phyloP scores from a whole-genome alignment of 2,888 invertebrate species.

The Caenorhabditis angaria region DNA sequence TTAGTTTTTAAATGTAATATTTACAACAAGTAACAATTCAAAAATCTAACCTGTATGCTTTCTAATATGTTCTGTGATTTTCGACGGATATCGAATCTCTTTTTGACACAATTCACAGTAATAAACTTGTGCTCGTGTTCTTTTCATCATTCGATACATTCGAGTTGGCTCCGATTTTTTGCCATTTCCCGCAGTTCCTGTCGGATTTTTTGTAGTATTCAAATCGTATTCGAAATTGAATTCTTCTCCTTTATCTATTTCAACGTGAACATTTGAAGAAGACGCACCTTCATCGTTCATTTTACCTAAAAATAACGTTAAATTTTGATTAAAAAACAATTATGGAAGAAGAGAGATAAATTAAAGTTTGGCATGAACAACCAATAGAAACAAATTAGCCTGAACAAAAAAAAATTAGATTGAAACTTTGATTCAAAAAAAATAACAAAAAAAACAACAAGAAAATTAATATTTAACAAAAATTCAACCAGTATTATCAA shows the following conservation, averaged over 20 bases:
- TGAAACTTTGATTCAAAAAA: neutral
- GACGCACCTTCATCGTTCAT: neutral
- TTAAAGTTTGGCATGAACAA: neutral
- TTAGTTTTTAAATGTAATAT: neutral
- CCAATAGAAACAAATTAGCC: neutral
- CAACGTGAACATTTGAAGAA: neutral
- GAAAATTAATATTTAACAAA: constrained; percentile 5
- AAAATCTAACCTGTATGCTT: constrained; percentile 47
- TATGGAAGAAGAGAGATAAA: neutral
- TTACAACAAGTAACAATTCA: neutral
- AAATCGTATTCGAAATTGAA: constrained; percentile 4
- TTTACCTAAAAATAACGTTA: neutral
- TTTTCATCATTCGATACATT: constrained; percentile 42
- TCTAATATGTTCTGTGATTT: constrained; percentile 56
- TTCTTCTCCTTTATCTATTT: neutral
- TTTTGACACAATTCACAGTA: constrained; percentile 53
- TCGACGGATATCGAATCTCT: constrained; percentile 55
- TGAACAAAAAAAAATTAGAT: neutral
- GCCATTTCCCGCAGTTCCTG: neutral
- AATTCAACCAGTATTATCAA: constrained; percentile 7
- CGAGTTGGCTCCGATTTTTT: neutral
- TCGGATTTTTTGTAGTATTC: neutral
- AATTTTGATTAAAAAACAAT: too few relatives aligned
- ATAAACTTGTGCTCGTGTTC: constrained; percentile 42
- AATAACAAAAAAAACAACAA: constrained; percentile 7